Conservation (phyloP, 2,797 vertebrate species). For the Acropternis orthonyx region DNA sequence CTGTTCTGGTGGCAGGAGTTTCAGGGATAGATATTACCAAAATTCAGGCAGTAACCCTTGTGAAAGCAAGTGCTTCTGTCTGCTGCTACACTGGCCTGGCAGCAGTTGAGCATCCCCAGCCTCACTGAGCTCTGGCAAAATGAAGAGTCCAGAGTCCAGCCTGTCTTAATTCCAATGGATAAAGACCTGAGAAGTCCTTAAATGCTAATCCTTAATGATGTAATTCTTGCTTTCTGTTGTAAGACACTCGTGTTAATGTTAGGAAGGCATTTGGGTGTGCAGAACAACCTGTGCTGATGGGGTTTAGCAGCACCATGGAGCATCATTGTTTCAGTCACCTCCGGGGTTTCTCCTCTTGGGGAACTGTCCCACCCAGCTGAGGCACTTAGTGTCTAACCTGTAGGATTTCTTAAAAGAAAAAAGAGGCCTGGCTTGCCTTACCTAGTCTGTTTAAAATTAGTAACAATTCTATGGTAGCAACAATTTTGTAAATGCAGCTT, state of each 20-base stretch:
- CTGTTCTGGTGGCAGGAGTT: not conserved
- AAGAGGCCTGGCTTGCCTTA: not conserved
- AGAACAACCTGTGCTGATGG: not conserved
- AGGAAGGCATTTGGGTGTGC: not conserved
- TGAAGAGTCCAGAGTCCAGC: not conserved
- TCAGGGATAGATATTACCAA: not conserved
- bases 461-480: not conserved
- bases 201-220: not conserved
- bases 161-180: not conserved
- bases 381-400: not conserved
- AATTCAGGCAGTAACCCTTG: not conserved
- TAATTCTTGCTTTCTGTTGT: not conserved
- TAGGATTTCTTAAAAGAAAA: not conserved
- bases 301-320: fast-evolving
- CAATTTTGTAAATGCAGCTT: not conserved
- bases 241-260: fast-evolving
- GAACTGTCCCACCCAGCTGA: not conserved
- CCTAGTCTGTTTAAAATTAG: not conserved
- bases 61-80: not conserved
- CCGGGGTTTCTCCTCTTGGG: not conserved
- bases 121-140: not conserved
- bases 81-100: not conserved
- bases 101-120: not conserved
- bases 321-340: not conserved
- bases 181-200: not conserved